Conservation (phyloP, 1,140 invertebrate species). For the Drosophila mojavensis region DNA sequence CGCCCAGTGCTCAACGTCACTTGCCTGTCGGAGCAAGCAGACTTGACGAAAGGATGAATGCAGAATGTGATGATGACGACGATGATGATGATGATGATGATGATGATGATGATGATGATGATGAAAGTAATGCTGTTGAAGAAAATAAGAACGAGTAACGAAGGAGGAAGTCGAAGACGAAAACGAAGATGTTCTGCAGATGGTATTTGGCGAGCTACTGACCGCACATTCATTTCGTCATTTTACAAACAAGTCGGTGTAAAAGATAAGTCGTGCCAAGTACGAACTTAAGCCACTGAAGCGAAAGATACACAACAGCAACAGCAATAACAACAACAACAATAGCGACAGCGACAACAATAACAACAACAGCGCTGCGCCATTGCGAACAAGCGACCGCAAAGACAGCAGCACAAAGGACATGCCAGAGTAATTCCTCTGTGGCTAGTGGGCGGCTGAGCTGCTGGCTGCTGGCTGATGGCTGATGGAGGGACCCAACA, state of each 20-base stretch:
- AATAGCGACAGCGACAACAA: slow-evolving; percentile 44
- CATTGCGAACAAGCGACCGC: slow-evolving; percentile 51
- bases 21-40: slow-evolving; percentile 18
- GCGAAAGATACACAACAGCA: slow-evolving; percentile 70
- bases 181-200: slow-evolving; percentile 7
- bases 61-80: not conserved
- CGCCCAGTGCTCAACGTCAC: slow-evolving; percentile 2
- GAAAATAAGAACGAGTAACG: not conserved
- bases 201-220: slow-evolving; percentile 52
- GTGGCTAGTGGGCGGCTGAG: slow-evolving; percentile 30
- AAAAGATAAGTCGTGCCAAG: slow-evolving; percentile 76
- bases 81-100: not conserved
- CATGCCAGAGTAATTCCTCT: slow-evolving; percentile 58
- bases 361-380: slow-evolving; percentile 32
- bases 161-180: not conserved
- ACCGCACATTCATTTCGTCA: slow-evolving; percentile 79
- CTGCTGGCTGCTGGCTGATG: not conserved
- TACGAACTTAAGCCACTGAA: slow-evolving; percentile 76
- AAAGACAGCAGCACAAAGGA: slow-evolving; percentile 62
- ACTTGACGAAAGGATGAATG: slow-evolving; percentile 49
- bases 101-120: not conserved
- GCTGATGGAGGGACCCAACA: slow-evolving; percentile 18
- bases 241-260: slow-evolving; percentile 77
- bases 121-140: not conserved
- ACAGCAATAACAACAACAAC: slow-evolving; percentile 28